These are phyloP conservation scores for Cylas formicarius DNA, from an alignment of 1,140 invertebrate genomes.

Conservation along the genomic window DNA sequence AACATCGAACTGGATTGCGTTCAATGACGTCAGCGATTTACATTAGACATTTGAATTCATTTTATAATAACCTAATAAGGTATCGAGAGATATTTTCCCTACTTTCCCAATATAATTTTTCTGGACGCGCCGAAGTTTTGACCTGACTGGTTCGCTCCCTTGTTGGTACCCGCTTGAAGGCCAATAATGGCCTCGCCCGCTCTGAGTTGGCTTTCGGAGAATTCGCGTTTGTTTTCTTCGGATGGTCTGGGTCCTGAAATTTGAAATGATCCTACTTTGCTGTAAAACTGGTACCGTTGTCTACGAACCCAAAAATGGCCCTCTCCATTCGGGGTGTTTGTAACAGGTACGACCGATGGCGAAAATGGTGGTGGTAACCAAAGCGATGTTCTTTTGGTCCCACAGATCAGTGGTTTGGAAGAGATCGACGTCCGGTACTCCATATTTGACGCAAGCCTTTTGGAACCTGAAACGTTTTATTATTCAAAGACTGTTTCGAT, in stretches of 20 bases:
- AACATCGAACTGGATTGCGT: no score
- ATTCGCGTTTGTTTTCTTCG: conserved; percentile 82
- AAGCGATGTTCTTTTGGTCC: conserved; percentile 87
- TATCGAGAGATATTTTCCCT: no score
- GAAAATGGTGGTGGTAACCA: conserved; percentile 81
- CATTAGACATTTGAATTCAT: no score
- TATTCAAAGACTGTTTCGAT: no score
- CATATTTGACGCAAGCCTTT: conserved; percentile 77
- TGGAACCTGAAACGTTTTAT: conserved; percentile 68
- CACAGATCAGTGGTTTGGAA: conserved; percentile 93
- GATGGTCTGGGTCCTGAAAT: conserved; percentile 66
- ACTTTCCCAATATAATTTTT: conserved; percentile 79
- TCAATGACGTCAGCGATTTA: no score
- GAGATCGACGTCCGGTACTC: conserved; percentile 80
- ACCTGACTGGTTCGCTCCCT: conserved; percentile 80
- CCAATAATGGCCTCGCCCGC: conserved; percentile 82
- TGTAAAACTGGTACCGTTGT: background rate
- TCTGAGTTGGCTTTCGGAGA: conserved; percentile 77
- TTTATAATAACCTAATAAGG: no score
- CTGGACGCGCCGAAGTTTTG: conserved; percentile 83
- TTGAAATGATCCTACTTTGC: background rate
- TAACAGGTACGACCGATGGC: conserved; percentile 82
- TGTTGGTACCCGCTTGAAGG: conserved; percentile 87
- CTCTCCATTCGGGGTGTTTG: conserved; percentile 78
- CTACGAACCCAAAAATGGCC: conserved; percentile 56